Conservation (phyloP, 2,113 vertebrate genomes). For the Polyodon spathula region DNA sequence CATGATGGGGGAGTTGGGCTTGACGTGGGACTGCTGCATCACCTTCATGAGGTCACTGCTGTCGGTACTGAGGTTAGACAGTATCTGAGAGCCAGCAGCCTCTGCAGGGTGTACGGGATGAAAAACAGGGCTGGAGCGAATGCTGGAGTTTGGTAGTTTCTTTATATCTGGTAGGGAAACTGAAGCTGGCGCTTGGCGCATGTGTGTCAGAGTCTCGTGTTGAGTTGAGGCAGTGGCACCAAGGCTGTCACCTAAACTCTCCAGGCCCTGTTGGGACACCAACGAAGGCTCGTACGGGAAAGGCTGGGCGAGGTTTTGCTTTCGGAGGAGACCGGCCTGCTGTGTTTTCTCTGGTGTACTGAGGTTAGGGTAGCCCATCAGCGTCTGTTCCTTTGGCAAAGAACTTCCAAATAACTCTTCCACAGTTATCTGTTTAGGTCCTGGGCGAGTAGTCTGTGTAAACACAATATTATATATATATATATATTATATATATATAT, state of each 20-base stretch:
- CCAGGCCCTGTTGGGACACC: slow-evolving; percentile 48
- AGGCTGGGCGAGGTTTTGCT: slow-evolving; percentile 52
- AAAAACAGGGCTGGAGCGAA: slow-evolving; percentile 61
- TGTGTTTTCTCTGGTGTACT: slow-evolving; percentile 50
- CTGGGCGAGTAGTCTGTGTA: slow-evolving; percentile 63
- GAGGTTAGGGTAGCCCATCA: slow-evolving; percentile 39
- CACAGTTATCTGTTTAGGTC: slow-evolving; percentile 91
- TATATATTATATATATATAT: too few relatives aligned
- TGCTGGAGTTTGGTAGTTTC: slow-evolving; percentile 45
- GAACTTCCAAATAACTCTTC: slow-evolving; percentile 92
- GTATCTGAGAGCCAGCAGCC: slow-evolving; percentile 41
- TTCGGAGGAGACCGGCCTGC: slow-evolving; percentile 47
- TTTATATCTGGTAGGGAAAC: slow-evolving; percentile 54
- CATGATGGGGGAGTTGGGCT: slow-evolving; percentile 65
- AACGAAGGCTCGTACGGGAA: slow-evolving; percentile 62
- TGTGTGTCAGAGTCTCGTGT: slow-evolving; percentile 43
- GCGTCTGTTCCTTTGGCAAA: slow-evolving; percentile 73
- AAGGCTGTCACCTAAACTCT: slow-evolving; percentile 42
- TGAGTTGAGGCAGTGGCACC: slow-evolving; percentile 36
- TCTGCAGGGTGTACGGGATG: slow-evolving; percentile 57
- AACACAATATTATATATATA: slow-evolving; percentile 1
- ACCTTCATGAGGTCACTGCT: slow-evolving; percentile 43
- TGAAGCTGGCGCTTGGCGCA: slow-evolving; percentile 54
- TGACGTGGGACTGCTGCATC: slow-evolving; percentile 52
- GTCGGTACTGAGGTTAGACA: slow-evolving; percentile 45